Conservation (phyloP, 2,113 vertebrate genomes). For the Ochotona curzoniae region DNA sequence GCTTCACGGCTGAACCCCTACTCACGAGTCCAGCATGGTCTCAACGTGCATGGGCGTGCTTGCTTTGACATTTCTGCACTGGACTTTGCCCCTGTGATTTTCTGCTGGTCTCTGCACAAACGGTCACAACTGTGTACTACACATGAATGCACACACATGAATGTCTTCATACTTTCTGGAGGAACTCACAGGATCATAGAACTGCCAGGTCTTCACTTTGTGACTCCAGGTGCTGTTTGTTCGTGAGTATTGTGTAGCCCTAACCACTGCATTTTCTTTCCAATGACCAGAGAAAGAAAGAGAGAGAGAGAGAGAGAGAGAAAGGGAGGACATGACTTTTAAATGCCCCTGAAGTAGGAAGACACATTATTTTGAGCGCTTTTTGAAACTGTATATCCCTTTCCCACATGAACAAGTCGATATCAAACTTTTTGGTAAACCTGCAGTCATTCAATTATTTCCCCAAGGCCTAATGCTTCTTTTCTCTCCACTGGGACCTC, state of each 20-base stretch:
- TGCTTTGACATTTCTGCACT: background rate
- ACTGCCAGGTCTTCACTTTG: constrained; percentile 45
- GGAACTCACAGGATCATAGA: constrained; percentile 51
- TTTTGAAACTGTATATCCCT: background rate
- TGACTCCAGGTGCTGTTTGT: background rate
- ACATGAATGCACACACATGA: background rate
- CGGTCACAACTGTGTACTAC: too few relatives aligned
- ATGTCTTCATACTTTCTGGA: constrained; percentile 51
- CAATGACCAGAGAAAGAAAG: background rate
- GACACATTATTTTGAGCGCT: constrained; percentile 36
- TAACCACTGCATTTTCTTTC: constrained; percentile 33
- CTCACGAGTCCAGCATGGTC: background rate
- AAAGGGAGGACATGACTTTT: background rate
- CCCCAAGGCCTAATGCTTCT: background rate
- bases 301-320: too few relatives aligned
- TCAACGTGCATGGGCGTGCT: background rate
- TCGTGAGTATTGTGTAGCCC: constrained; percentile 4
- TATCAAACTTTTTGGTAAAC: background rate
- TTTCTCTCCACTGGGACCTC: background rate
- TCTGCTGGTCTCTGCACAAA: background rate
- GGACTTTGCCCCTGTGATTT: background rate
- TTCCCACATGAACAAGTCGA: background rate
- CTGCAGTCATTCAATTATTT: background rate
- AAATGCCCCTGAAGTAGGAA: background rate
- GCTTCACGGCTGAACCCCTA: background rate